Evolutionary conservation across 2,797 vertebrate species (phyloP).

Genomic region (Neoniphon sammara): DNA sequence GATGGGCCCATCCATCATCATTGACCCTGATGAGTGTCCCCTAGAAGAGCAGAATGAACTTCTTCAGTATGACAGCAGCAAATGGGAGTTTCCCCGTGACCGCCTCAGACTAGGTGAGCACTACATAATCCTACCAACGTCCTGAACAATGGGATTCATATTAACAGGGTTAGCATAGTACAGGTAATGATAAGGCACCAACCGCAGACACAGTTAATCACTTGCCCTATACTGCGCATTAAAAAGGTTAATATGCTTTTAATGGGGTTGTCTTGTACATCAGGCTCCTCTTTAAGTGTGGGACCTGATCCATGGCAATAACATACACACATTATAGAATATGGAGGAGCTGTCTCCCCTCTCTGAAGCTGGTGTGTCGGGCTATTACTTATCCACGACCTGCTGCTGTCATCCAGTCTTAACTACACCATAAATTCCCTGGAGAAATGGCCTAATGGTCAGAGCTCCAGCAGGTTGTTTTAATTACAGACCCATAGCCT

Average conservation of each 20-base stretch:
- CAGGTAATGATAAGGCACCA: background rate
- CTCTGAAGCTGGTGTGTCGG: constrained; percentile 56
- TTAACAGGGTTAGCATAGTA: background rate
- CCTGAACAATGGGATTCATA: background rate
- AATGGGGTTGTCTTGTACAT: background rate
- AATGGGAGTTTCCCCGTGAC: constrained; percentile 96
- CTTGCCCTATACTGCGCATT: background rate
- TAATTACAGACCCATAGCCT: constrained; percentile 73
- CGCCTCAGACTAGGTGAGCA: constrained; percentile 89
- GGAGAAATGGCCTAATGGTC: constrained; percentile 51
- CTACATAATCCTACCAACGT: background rate
- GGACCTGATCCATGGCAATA: background rate
- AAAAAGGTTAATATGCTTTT: background rate
- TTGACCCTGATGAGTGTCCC: constrained; percentile 93
- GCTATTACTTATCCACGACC: constrained; percentile 70
- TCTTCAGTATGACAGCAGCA: constrained; percentile 92
- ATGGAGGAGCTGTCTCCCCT: constrained; percentile 37
- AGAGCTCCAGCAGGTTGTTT: constrained; percentile 71
- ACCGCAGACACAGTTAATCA: background rate
- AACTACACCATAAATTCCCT: constrained; percentile 70
- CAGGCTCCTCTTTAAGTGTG: background rate
- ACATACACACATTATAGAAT: constrained; percentile 11
- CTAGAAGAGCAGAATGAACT: constrained; percentile 92
- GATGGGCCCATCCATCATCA: constrained; percentile 93
- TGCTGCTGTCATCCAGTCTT: constrained; percentile 60